phyloP scores from a whole-genome alignment of 2,888 invertebrate species.

The Gymnocheta viridis region DNA sequence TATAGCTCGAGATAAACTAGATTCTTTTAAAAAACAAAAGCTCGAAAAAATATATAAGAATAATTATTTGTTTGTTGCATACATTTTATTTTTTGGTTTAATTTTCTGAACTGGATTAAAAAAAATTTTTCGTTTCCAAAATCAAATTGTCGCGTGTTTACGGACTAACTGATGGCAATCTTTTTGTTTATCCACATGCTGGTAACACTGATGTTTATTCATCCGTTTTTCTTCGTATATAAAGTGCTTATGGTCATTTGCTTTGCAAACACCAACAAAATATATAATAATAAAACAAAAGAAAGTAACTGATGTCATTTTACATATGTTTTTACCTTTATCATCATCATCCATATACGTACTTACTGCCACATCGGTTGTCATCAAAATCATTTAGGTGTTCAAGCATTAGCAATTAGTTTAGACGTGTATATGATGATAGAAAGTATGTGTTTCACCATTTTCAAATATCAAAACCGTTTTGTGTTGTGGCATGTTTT shows the following conservation, averaged over 20 bases:
- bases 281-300: conserved; percentile 3
- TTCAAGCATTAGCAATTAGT: conserved; percentile 61
- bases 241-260: conserved; percentile 36
- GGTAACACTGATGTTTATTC: not conserved
- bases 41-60: no score
- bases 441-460: not conserved
- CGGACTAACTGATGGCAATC: no score
- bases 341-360: not conserved
- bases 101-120: no score
- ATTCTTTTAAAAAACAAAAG: no score
- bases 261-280: not conserved
- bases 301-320: conserved; percentile 57
- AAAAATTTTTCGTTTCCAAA: no score
- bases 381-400: conserved; percentile 58
- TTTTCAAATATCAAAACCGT: not conserved
- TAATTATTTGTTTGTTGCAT: no score
- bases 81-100: no score
- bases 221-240: not conserved
- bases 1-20: no score
- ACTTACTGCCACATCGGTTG: not conserved
- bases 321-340: conserved; percentile 43
- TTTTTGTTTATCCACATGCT: not conserved
- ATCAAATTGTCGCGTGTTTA: no score
- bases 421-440: not conserved
- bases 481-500: not conserved